Conservation (phyloP, 2,113 vertebrate species). For the Epinephelus fuscoguttatus region DNA sequence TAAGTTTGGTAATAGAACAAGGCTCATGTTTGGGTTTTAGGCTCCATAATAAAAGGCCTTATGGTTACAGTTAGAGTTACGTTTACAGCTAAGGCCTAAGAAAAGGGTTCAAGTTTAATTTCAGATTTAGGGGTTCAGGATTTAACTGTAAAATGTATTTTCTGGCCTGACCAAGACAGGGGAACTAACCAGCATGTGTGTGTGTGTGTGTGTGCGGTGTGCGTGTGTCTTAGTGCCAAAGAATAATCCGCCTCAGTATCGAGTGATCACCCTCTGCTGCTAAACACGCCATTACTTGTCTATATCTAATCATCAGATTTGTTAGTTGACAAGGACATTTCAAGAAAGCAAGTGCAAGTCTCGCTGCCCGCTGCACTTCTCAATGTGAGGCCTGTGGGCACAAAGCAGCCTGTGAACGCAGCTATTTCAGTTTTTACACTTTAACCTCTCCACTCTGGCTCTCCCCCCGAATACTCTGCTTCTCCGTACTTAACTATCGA, state of each 20-base stretch:
- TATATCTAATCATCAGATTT: constrained; percentile 55
- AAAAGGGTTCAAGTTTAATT: constrained; percentile 31
- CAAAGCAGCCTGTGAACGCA: constrained; percentile 19
- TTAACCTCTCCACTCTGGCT: constrained; percentile 27
- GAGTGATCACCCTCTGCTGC: constrained; percentile 43
- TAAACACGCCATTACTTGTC: constrained; percentile 50
- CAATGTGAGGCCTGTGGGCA: constrained; percentile 21
- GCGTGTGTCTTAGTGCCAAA: constrained; percentile 22
- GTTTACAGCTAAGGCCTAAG: not conserved
- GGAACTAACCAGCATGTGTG: not conserved
- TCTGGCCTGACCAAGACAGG: not conserved
- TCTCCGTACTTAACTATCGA: not conserved
- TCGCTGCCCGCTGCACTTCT: not conserved
- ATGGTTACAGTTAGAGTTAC: not conserved
- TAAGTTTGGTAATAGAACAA: not conserved
- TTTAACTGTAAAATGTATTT: constrained; percentile 31
- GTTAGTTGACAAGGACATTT: constrained; percentile 38
- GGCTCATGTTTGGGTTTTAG: not conserved
- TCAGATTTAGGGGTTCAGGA: constrained; percentile 22
- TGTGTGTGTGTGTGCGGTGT: not conserved
- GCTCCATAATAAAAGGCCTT: not conserved
- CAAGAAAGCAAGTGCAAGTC: constrained; percentile 25
- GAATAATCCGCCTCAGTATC: constrained; percentile 29
- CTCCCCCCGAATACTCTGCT: constrained; percentile 5
- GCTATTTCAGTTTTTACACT: constrained; percentile 24